Evolutionary conservation across 2,888 invertebrate genomes (phyloP), one percentile per base, ranked within the genome.

Genomic region (Synergus japonicus): DNA sequence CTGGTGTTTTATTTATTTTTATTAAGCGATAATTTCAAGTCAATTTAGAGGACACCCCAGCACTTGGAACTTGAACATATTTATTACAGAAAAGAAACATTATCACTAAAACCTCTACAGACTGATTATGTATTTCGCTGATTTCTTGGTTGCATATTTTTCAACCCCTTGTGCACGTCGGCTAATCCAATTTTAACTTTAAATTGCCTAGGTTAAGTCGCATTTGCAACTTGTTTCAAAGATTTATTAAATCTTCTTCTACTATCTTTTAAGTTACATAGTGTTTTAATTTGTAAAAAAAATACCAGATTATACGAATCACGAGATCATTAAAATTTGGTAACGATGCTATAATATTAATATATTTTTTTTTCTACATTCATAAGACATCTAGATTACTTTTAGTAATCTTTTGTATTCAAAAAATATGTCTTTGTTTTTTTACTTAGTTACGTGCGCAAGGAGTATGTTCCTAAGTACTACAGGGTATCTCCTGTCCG

Each of bases 91-190:
- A 76, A 60, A 66, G 13, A 43, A 66, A 77, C 60, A 63, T 78
- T 73, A 82, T 76, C 43, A 76, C 78, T 83, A 82, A 41, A 60
- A 37, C 54, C 15, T 76, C 29, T 49, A 73, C 64, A 84, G 82
- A 83, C 83, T 89, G 91, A 91, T 91, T 90, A 91, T 91, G 90
- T 90, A 90, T 90, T 90, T 87, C 77, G 83, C 83, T 90, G 90
- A 91, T 87, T 90, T 91, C 90, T 91, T 91, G 91, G 91, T 89
- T 90, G 84, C 80, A 81, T 81, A 81, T 80, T 84, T 65, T 79
- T 46, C 46, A 81, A 79, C 78, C 63, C 58, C 79, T 65, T 80
- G 78, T 49, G 69, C 69, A 69, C 78, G 41, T 78, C 10, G 69
- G 41, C 41, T 43, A 73, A 43, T 15, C 13, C 63, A 76, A 67